Evolutionary conservation across 2,113 vertebrate genomes (phyloP), one percentile per base, ranked within the genome.

Genomic region (Carassius carassius): DNA sequence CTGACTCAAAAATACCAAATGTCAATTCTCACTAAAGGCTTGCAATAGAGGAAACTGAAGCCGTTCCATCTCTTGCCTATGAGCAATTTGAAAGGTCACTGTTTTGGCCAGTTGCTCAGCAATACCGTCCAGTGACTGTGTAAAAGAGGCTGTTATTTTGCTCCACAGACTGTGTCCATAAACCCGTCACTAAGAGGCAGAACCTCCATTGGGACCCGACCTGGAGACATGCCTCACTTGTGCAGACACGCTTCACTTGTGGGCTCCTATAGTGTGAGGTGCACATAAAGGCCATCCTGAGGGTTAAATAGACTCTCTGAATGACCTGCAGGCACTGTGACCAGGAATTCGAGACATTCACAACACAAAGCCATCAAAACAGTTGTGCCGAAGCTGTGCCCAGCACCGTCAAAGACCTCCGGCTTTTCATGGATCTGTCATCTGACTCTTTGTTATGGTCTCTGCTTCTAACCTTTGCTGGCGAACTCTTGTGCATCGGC

Each of bases 251-350:
- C 86, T 84, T 81, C 67, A 84, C 73, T 81, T 86, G 77, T 35
- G 80, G 17, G 25, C 58, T 70, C 84, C 83, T 87, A 88, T 81
- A 83, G 65, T 62, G 67, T 63, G 83, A 84, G 78, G 56, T 35
- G 19, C 60, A 80, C 80, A 81, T 83, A 83, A 83, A 69, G 35
- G 79, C 72, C 47, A 82, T 86, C 78, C 70, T 77, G 47, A 49
- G 78, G 69, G 78, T 69, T 79, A 88, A 76, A 86, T 82, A 73
- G 87, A 85, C 56, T 16, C 63, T 60, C 32, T 83, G 82, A 83
- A 85, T 84, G 73, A 58, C 62, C 81, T 75, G 70, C 70, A 87
- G 82, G 81, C 76, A 87, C 79, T 83, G 84, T 86, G 83, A 89
- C 81, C 79, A 85, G 65, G 82, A 89, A 87, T 89, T 82, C 49